These are phyloP conservation scores for Notocelia uddmanniana DNA, from an alignment of 2,888 invertebrate genomes.

Conservation along the genomic window DNA sequence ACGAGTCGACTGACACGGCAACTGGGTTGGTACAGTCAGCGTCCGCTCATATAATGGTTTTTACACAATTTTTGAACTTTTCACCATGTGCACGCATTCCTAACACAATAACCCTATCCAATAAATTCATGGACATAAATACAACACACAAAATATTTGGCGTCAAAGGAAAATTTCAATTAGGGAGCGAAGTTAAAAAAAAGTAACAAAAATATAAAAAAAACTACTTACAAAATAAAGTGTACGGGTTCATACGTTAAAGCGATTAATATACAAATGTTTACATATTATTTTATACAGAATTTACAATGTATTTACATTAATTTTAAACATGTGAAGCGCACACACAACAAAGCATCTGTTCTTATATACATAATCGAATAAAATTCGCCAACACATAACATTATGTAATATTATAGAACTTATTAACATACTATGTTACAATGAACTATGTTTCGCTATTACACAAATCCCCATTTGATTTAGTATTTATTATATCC, in stretches of 20 bases:
- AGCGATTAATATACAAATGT: conserved; percentile 70
- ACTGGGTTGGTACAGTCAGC: too few species aligned
- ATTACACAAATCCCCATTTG: conserved; percentile 27
- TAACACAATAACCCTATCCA: conserved; percentile 27
- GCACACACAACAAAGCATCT: conserved; percentile 63
- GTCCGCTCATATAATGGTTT: not conserved
- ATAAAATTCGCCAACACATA: conserved; percentile 50
- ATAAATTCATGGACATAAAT: conserved; percentile 41
- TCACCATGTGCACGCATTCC: conserved; percentile 11
- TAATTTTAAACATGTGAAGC: conserved; percentile 35
- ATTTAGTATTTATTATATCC: not conserved
- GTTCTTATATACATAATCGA: conserved; percentile 54
- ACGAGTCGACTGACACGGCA: not conserved
- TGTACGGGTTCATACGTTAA: conserved; percentile 62
- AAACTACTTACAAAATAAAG: conserved; percentile 63
- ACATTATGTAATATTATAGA: conserved; percentile 31
- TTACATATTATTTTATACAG: conserved; percentile 65
- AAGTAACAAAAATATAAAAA: conserved; percentile 64
- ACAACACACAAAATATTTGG: conserved; percentile 41
- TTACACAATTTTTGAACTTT: not conserved
- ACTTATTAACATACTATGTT: conserved; percentile 44
- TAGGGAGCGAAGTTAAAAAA: conserved; percentile 61
- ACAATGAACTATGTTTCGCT: conserved; percentile 43
- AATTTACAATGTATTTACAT: conserved; percentile 73
- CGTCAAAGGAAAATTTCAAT: conserved; percentile 55